These are phyloP conservation scores for Camponotus pennsylvanicus DNA, from an alignment of 1,140 invertebrate genomes.

Conservation along the genomic window DNA sequence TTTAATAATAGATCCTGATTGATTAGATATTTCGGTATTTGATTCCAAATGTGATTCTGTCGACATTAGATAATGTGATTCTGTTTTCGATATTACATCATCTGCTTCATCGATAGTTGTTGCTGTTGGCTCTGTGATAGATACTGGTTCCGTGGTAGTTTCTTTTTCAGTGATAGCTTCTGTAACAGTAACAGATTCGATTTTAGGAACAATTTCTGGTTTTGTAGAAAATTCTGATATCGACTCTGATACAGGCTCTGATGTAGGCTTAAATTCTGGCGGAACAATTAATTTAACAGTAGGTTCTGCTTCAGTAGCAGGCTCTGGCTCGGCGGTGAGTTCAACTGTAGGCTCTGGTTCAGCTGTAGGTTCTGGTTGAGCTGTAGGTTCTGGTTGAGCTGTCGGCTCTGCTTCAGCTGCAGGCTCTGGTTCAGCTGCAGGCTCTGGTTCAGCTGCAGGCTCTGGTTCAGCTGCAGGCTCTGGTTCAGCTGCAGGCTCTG, in stretches of 20 bases:
- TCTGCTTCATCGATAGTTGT: neutral
- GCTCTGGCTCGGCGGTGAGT: slow-evolving; percentile 75
- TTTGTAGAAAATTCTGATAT: slow-evolving; percentile 68
- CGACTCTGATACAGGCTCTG: slow-evolving; percentile 74
- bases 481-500: slow-evolving; percentile 62
- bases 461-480: slow-evolving; percentile 78
- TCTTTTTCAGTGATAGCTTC: slow-evolving; percentile 75
- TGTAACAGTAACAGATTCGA: slow-evolving; percentile 60
- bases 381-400: slow-evolving; percentile 23
- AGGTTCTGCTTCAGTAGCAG: slow-evolving; percentile 74
- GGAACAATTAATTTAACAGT: slow-evolving; percentile 54
- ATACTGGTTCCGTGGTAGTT: slow-evolving; percentile 72
- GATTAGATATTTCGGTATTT: slow-evolving; percentile 29
- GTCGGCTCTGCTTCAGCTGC: slow-evolving; percentile 68
- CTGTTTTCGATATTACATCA: slow-evolving; percentile 5
- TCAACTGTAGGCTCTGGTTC: slow-evolving; percentile 64
- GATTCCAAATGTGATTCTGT: slow-evolving; percentile 22
- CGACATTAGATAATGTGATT: slow-evolving; percentile 35
- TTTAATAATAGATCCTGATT: neutral
- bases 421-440: slow-evolving; percentile 66
- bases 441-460: slow-evolving; percentile 66
- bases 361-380: slow-evolving; percentile 48
- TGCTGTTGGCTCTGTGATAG: slow-evolving; percentile 71
- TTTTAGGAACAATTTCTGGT: slow-evolving; percentile 69
- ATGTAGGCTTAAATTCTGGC: slow-evolving; percentile 61